Conservation (phyloP, 23 tunicate species). For the Diplosoma virens region DNA sequence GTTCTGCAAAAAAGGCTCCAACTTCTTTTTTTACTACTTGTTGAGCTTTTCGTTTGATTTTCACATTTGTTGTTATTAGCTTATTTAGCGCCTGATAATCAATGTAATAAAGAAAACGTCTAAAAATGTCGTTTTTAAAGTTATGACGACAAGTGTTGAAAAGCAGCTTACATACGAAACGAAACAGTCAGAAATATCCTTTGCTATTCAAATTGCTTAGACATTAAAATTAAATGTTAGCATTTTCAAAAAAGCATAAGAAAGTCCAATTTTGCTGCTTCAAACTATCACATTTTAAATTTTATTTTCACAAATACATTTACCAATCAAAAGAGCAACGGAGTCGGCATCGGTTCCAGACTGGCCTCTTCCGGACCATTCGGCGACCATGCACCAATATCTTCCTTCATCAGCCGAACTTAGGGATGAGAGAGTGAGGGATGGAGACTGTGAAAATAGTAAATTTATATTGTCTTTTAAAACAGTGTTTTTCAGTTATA, state of each 20-base stretch:
- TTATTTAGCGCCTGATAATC: no score
- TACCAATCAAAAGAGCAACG: slow-evolving; percentile 31
- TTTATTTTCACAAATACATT: neutral
- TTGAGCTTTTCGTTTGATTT: no score
- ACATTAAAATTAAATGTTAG: neutral
- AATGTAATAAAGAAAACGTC: no score
- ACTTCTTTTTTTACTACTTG: no score
- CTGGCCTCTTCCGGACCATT: slow-evolving; percentile 67
- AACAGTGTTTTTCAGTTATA: no score
- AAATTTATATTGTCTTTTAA: no score
- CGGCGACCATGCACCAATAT: slow-evolving; percentile 79
- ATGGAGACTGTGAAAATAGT: slow-evolving; percentile 29
- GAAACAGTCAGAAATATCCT: no score
- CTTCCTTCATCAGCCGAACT: slow-evolving; percentile 49
- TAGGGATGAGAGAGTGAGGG: slow-evolving; percentile 13
- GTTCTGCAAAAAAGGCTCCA: no score
- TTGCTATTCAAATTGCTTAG: neutral
- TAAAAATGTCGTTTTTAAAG: no score
- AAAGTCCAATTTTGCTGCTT: neutral
- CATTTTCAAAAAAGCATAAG: neutral
- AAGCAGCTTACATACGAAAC: no score
- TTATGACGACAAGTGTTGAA: no score
- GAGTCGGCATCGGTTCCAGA: slow-evolving; percentile 67
- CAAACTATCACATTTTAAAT: neutral
- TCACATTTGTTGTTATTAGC: no score